phyloP scores from a whole-genome alignment of 2,888 invertebrate genomes.

The Tinea semifulvella region DNA sequence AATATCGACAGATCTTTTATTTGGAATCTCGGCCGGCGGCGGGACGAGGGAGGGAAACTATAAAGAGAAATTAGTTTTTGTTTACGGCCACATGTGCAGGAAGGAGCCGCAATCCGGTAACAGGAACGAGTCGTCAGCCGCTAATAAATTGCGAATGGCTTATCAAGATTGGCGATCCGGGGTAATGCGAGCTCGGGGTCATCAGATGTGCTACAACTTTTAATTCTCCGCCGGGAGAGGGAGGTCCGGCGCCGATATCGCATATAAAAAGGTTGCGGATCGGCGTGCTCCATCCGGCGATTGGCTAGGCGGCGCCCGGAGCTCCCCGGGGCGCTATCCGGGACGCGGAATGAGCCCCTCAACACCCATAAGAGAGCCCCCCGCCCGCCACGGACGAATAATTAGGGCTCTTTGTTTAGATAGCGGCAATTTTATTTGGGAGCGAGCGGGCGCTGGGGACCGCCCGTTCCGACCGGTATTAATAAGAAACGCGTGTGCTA shows the following conservation, averaged over 20 bases:
- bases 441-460: constrained; percentile 63
- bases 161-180: constrained; percentile 53
- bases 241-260: constrained; percentile 53
- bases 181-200: constrained; percentile 54
- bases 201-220: constrained; percentile 59
- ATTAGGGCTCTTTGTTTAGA: constrained; percentile 72
- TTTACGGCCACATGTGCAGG: neutral
- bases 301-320: constrained; percentile 72
- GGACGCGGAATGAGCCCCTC: constrained; percentile 73
- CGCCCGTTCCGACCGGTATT: constrained; percentile 61
- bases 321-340: constrained; percentile 70
- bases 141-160: constrained; percentile 52
- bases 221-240: constrained; percentile 47
- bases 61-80: neutral
- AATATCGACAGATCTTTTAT: constrained; percentile 30
- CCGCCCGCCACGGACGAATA: constrained; percentile 72
- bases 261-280: constrained; percentile 67
- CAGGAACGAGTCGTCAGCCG: constrained; percentile 44
- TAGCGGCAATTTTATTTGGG: constrained; percentile 70
- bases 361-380: constrained; percentile 76
- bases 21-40: constrained; percentile 21
- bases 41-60: neutral
- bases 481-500: constrained; percentile 63
- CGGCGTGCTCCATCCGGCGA: constrained; percentile 65
- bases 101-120: constrained; percentile 20